These are phyloP conservation scores for Barbus barbus DNA, from an alignment of 2,113 vertebrate genomes.

Conservation along the genomic window DNA sequence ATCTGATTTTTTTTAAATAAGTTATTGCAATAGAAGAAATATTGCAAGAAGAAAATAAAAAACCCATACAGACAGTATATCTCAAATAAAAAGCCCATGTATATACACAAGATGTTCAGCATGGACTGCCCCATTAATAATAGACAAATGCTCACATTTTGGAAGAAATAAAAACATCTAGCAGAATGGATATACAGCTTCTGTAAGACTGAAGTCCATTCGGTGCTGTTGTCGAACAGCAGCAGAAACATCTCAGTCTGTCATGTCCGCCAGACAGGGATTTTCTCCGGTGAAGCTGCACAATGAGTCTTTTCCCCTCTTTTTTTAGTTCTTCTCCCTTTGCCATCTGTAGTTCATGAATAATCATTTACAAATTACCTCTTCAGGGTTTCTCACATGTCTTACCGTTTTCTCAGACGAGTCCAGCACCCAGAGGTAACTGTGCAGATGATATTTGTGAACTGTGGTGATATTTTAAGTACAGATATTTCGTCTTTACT, in stretches of 20 bases:
- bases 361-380: constrained; percentile 44
- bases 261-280: neutral
- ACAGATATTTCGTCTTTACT: constrained; percentile 37
- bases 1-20: neutral
- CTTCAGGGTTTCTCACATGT: constrained; percentile 43
- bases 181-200: neutral
- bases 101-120: neutral
- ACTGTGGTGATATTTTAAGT: constrained; percentile 46
- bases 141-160: neutral
- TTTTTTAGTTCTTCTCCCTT: neutral
- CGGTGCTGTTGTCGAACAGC: neutral
- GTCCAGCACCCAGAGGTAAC: constrained; percentile 51
- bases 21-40: no score
- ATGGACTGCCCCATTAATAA: neutral
- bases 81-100: neutral
- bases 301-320: neutral
- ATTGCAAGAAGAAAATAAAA: neutral
- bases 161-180: neutral
- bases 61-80: neutral
- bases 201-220: neutral
- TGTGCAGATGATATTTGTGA: no score
- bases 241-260: neutral
- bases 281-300: constrained; percentile 31
- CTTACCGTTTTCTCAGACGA: constrained; percentile 45
- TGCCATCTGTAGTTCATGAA: constrained; percentile 50